Evolutionary conservation across 2,888 invertebrate species (phyloP).

Genomic region (Eugnorisma glareosa): DNA sequence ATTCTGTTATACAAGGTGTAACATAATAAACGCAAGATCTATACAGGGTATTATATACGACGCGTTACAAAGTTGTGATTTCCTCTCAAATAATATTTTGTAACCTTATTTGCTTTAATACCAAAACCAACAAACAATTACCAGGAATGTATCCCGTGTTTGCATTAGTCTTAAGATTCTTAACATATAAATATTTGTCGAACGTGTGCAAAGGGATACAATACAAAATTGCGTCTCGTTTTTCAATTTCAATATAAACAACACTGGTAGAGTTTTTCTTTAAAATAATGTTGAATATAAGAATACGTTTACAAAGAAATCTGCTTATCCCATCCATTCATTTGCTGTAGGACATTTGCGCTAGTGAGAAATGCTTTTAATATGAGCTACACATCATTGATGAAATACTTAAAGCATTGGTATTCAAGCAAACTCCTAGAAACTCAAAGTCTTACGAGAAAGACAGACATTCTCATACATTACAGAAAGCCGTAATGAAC

Average conservation of each 20-base stretch:
- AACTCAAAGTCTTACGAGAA: neutral
- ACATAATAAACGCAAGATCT: too few relatives aligned
- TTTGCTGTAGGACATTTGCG: neutral
- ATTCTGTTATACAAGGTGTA: too few relatives aligned
- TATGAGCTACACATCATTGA: neutral
- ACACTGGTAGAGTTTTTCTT: neutral
- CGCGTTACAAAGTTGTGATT: neutral
- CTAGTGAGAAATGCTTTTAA: neutral
- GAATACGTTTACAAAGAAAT: neutral
- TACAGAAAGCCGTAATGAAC: slow-evolving; percentile 4
- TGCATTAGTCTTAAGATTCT: neutral
- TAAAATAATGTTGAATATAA: neutral
- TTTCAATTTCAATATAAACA: neutral
- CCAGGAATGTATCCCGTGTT: neutral
- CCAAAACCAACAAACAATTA: too few relatives aligned
- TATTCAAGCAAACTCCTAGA: neutral
- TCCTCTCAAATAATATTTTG: slow-evolving; percentile 39
- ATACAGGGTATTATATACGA: too few relatives aligned
- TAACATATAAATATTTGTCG: slow-evolving; percentile 17
- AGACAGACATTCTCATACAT: neutral
- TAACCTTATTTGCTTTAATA: neutral
- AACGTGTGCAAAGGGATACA: slow-evolving; percentile 25
- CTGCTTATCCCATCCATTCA: too few relatives aligned
- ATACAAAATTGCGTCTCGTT: neutral
- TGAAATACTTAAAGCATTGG: neutral